Evolutionary conservation across 2,113 vertebrate species (phyloP).

Genomic region (Eublepharis macularius): DNA sequence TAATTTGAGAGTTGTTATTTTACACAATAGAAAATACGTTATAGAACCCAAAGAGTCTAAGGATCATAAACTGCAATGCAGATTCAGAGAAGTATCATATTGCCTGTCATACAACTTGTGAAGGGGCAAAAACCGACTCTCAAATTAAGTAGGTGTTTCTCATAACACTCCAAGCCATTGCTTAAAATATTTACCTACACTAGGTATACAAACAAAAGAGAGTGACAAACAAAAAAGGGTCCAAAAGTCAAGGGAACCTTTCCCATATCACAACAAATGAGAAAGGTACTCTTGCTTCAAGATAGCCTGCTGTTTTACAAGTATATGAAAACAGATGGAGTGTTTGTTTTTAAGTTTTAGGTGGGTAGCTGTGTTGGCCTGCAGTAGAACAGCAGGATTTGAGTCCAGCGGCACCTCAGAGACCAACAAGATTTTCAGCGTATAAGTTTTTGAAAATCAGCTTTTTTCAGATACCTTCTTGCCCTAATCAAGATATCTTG

Average conservation of each 20-base stretch:
- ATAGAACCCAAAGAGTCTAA: too few relatives aligned
- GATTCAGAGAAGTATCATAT: neutral
- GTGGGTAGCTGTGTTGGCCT: too few relatives aligned
- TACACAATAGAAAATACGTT: neutral
- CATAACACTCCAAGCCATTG: neutral
- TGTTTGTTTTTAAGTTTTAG: too few relatives aligned
- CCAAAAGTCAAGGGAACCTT: neutral
- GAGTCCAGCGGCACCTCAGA: too few relatives aligned
- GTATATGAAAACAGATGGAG: too few relatives aligned
- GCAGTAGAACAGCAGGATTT: too few relatives aligned
- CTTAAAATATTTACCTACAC: neutral
- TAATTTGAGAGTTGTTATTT: neutral
- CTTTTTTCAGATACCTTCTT: too few relatives aligned
- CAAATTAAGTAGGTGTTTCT: neutral
- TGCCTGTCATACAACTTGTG: neutral
- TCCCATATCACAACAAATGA: neutral
- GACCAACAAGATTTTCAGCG: too few relatives aligned
- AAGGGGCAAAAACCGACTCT: neutral
- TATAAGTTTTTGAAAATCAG: too few relatives aligned
- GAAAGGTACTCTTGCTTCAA: too few relatives aligned
- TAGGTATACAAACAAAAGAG: neutral
- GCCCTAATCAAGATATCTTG: too few relatives aligned
- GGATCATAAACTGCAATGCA: neutral
- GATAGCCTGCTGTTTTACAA: too few relatives aligned
- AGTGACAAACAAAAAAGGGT: neutral